Base-by-base conservation (phyloP, 2,888 invertebrate species). In the Harmothoe impar region DNA sequence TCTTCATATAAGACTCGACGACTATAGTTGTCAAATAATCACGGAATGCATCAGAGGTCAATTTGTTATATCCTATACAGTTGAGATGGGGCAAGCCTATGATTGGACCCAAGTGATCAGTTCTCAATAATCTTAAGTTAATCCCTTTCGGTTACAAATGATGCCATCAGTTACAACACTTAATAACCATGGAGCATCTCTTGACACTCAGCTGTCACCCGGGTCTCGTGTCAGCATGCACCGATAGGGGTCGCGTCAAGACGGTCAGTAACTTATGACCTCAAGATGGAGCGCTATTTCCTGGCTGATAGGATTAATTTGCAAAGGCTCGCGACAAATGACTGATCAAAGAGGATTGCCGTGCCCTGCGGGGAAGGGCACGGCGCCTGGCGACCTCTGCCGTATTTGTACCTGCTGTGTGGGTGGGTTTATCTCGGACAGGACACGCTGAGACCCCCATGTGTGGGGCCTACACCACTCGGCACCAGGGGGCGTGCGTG, bases 241-340 rank as follows among this genome's bases (percentile, higher is more conserved):
- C 5, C 62, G 77, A 77, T 77, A 77, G 77, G 77, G 77, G 77
- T 31, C 31, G 29, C 31, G 25, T 25, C 17, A 25, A 31, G 25
- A 7, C 25, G 25, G 31, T 23, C 77, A 23, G 25, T 77, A 77
- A 77, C 77, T 77, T 31, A 77, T 77, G 77, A 77, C 77, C 77
- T 25, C 77, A 29, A 77, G 77, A 77, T 77, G 77, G 31, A 25
- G 12, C 77, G 31, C 15, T 25, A 77, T 77, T 77, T 77, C 77
- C 77, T 23, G 29, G 25, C 77, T 77, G 77, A 77, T 77, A 77
- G 77, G 77, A 77, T 77, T 77, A 77, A 77, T 77, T 77, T 77
- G 31, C 77, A 77, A 77, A 31, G 77, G 77, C 77, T 31, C 77
- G 77, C 31, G 77, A 77, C 77, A 77, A 77, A 77, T 31, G 77